These are phyloP conservation scores for Entomyzon cyanotis DNA, from an alignment of 2,113 vertebrate genomes.

Conservation along the genomic window DNA sequence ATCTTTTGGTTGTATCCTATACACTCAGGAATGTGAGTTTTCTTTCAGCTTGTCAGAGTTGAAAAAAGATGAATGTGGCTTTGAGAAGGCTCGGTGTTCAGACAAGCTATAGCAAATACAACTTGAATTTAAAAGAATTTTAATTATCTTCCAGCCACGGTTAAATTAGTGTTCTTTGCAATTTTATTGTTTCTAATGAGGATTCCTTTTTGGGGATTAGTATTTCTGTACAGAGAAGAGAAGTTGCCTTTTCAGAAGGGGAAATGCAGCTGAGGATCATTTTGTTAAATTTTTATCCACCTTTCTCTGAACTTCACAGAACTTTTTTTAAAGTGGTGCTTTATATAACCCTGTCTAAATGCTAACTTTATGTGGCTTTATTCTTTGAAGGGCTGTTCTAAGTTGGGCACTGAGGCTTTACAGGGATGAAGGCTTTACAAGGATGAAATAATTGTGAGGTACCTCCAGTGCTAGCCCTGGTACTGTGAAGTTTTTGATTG, in stretches of 20 bases:
- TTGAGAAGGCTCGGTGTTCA: not conserved
- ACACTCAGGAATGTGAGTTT: not conserved
- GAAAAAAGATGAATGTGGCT: not conserved
- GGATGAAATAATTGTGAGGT: not conserved
- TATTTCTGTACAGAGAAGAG: not conserved
- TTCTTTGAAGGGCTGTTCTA: not conserved
- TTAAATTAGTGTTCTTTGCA: not conserved
- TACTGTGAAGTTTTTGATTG: not conserved
- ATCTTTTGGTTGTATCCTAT: not conserved
- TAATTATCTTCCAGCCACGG: not conserved
- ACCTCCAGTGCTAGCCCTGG: not conserved
- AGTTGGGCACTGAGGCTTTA: not conserved
- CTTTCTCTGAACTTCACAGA: not conserved
- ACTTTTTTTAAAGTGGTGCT: not conserved
- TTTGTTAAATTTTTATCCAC: not conserved
- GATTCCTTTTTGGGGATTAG: not conserved
- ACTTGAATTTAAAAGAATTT: not conserved
- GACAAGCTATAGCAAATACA: not conserved
- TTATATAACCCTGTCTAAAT: not conserved
- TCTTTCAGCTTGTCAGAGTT: not conserved
- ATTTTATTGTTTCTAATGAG: not conserved
- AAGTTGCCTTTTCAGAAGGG: not conserved
- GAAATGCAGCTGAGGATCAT: not conserved
- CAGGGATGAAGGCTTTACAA: not conserved
- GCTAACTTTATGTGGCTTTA: not conserved